Evolutionary conservation across 2,797 vertebrate species (phyloP).

Genomic region (Neomorphus geoffroyi): DNA sequence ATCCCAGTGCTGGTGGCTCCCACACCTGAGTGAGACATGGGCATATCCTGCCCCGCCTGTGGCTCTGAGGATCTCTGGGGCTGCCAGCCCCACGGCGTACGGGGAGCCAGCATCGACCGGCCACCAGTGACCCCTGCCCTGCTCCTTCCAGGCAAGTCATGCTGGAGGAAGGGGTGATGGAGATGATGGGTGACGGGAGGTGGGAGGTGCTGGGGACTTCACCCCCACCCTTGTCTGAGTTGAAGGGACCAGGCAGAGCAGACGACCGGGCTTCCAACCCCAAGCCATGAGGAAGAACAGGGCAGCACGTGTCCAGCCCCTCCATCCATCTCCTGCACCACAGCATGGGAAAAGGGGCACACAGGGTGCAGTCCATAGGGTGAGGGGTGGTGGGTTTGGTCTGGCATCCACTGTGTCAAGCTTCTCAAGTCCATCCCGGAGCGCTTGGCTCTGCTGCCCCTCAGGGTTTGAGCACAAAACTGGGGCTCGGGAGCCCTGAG

Average conservation of each 20-base stretch:
- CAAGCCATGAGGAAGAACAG: neutral
- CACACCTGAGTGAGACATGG: neutral
- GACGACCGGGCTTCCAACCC: neutral
- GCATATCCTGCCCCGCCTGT: neutral
- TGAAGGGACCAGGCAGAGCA: neutral
- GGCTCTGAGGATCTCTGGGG: neutral
- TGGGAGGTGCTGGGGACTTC: neutral
- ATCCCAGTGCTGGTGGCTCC: neutral
- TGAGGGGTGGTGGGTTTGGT: neutral
- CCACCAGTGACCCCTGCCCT: neutral
- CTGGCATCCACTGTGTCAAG: accelerated
- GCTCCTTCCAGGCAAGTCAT: slow-evolving; percentile 38
- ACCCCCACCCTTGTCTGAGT: accelerated
- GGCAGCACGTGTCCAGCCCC: neutral
- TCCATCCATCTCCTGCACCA: no score
- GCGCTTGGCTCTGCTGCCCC: neutral
- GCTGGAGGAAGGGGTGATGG: neutral
- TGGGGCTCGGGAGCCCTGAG: neutral
- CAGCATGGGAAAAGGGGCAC: accelerated
- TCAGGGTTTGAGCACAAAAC: neutral
- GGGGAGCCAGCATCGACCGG: neutral
- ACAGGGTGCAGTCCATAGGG: accelerated
- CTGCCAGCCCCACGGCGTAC: neutral
- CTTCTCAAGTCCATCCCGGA: neutral
- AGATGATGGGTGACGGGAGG: neutral